Evolutionary conservation across 2,113 vertebrate genomes (phyloP).

Genomic region (Callospermophilus lateralis): DNA sequence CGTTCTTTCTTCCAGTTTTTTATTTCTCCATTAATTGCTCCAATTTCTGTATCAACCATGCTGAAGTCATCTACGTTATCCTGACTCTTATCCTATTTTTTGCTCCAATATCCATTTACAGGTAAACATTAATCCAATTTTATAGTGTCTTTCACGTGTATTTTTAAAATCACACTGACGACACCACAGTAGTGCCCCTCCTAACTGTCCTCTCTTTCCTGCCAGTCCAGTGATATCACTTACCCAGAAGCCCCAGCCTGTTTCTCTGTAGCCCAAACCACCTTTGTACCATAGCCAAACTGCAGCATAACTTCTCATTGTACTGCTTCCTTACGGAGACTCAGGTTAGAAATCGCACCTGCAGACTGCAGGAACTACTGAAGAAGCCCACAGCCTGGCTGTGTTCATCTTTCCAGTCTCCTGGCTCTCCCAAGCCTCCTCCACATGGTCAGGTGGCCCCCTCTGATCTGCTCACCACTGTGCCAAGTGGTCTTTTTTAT

Average conservation of each 20-base stretch:
- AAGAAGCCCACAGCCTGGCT: not conserved
- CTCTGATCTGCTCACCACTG: not conserved
- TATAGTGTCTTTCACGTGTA: rapidly evolving
- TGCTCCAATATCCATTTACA: not conserved
- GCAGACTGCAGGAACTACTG: rapidly evolving
- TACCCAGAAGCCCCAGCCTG: not conserved
- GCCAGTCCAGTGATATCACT: not conserved
- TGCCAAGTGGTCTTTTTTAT: not conserved
- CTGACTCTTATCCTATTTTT: not conserved
- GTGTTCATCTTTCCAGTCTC: not conserved
- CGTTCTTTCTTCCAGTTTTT: not conserved
- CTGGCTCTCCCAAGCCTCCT: rapidly evolving
- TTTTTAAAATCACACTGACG: not conserved
- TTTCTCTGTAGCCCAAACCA: not conserved
- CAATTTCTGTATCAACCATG: not conserved
- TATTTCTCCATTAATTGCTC: not conserved
- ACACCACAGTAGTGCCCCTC: not conserved
- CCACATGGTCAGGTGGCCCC: not conserved
- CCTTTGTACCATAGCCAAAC: not conserved
- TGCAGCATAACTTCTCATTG: not conserved
- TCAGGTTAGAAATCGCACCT: not conserved
- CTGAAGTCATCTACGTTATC: not conserved
- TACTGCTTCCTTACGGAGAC: not conserved
- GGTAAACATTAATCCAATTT: not conserved
- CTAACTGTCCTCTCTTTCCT: not conserved